Base-by-base conservation (phyloP, 2,888 invertebrate genomes). In the Drosophila tripunctata region DNA sequence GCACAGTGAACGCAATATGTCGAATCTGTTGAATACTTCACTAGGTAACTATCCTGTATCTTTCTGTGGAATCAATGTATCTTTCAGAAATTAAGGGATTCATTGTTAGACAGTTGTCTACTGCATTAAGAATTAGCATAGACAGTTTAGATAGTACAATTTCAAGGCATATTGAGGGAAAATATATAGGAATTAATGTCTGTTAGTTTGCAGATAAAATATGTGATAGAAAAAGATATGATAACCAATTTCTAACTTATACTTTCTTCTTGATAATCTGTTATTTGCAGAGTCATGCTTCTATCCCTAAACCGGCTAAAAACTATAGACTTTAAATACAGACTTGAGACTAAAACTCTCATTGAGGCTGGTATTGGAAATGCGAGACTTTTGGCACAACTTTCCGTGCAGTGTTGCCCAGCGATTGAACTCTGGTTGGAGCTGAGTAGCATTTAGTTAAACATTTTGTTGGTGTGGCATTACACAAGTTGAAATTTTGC, bases 401-500 rank as follows among this genome's bases (percentile, higher is more conserved):
- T 47, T 54, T 33, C 38, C 54, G n/a, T 54, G 52, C 21, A 21
- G 43, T 21, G 43, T 43, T 43, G 50, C 22, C 31, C 5, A 51
- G n/a, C 12, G 19, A 30, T 27, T 21, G 47, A 27, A 47, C 36
- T 36, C 12, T 27, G n/a, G 12, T 22, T 50, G 14, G 33, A 8
- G 15, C 30, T 36, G 44, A 3, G 40, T 31, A 24, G 19, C 7
- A 19, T 35, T 38, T 36, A 36, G 48, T n/a, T 22, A 12, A 17
- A 12, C 15, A n/a, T 33, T 19, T n/a, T 35, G 12, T 65, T 56
- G 60, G 73, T 75, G 76, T 84, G 72, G 84, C 76, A 84, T 81
- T 83, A 10, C 27, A 68, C 75, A 76, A 71, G 84, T 57, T 55
- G 56, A 81, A 77, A 75, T 65, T 74, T 80, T 75, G 44, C 70